Evolutionary conservation across 2,888 invertebrate genomes (phyloP).

Genomic region (Melanophora roralis): DNA sequence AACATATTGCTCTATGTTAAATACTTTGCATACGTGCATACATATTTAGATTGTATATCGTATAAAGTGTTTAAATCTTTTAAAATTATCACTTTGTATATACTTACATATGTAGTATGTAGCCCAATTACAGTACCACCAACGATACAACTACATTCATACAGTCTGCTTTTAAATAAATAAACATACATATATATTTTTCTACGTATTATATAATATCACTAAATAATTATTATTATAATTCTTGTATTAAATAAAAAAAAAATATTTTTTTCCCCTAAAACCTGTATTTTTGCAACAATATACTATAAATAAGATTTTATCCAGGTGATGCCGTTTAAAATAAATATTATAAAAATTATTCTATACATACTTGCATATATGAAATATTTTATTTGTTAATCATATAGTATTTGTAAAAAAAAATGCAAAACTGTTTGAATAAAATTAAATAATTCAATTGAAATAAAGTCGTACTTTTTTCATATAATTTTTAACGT

Average conservation of each 20-base stretch:
- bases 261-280: no score
- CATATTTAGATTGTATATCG: slow-evolving; percentile 3
- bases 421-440: neutral
- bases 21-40: neutral
- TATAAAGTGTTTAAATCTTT: slow-evolving; percentile 34
- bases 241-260: no score
- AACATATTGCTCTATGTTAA: slow-evolving; percentile 8
- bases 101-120: no score
- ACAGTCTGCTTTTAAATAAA: slow-evolving; percentile 1
- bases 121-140: slow-evolving; percentile 50
- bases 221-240: slow-evolving; percentile 9
- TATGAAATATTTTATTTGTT: neutral
- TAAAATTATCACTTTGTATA: slow-evolving; percentile 38
- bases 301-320: no score
- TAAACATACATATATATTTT: neutral
- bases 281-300: no score
- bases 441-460: neutral
- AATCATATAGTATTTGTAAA: neutral
- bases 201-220: neutral
- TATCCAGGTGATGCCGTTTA: no score
- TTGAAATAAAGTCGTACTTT: neutral
- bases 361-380: no score
- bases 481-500: neutral
- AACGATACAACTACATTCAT: slow-evolving; percentile 41
- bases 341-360: no score